These are phyloP conservation scores for Drosophila tripunctata DNA, from an alignment of 2,888 invertebrate genomes.

Conservation along the genomic window DNA sequence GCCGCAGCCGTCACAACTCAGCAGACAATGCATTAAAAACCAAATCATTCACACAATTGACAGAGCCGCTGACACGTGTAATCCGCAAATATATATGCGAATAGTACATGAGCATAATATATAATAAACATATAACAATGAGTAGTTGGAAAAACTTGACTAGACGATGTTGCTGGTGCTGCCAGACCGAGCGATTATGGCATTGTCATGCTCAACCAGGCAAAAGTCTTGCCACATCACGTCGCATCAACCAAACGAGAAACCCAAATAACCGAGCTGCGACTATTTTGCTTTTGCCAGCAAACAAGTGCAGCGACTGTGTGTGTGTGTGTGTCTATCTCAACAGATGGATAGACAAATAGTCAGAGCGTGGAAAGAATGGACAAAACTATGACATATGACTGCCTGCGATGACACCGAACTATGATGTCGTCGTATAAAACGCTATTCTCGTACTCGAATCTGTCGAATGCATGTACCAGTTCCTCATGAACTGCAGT, in stretches of 20 bases:
- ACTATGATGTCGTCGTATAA: constrained; percentile 46
- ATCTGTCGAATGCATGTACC: constrained; percentile 4
- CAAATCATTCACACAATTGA: constrained; percentile 71
- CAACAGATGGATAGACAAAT: constrained; percentile 18
- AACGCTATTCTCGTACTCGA: constrained; percentile 16
- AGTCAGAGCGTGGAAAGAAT: constrained; percentile 20
- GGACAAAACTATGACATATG: constrained; percentile 70
- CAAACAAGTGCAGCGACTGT: constrained; percentile 12
- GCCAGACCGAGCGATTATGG: constrained; percentile 17
- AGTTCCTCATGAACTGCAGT: constrained; percentile 14
- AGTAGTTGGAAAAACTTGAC: constrained; percentile 28
- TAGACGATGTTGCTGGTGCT: constrained; percentile 54
- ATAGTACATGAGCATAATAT: neutral
- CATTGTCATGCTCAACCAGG: constrained; percentile 69
- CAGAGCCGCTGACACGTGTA: constrained; percentile 77
- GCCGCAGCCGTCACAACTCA: constrained; percentile 9
- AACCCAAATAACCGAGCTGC: constrained; percentile 47
- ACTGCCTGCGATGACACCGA: constrained; percentile 56
- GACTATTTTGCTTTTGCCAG: constrained; percentile 10
- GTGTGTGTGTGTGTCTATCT: neutral
- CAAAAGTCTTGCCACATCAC: constrained; percentile 62
- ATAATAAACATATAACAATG: neutral
- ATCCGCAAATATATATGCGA: constrained; percentile 36
- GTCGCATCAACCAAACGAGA: constrained; percentile 69
- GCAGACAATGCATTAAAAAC: constrained; percentile 30